Conservation (phyloP, 2,888 invertebrate genomes). For the Cephus rjabovi region DNA sequence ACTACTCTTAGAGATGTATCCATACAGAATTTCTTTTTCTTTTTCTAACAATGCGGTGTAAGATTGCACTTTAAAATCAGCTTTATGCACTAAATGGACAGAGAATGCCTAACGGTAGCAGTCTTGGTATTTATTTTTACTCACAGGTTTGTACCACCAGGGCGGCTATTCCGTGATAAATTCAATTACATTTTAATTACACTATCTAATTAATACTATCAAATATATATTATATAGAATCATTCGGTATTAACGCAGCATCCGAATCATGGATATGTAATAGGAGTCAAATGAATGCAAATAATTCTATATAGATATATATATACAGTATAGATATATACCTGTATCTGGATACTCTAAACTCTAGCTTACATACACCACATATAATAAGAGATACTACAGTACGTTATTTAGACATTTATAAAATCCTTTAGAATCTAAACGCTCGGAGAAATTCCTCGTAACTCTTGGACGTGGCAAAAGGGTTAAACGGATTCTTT, state of each 20-base stretch:
- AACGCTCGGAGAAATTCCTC: neutral
- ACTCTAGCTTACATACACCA: neutral
- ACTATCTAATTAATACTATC: neutral
- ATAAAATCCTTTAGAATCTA: neutral
- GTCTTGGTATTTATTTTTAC: conserved; percentile 67
- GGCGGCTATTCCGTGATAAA: conserved; percentile 74
- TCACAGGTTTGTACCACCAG: conserved; percentile 95
- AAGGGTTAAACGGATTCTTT: neutral
- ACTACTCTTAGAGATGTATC: neutral
- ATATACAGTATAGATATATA: neutral
- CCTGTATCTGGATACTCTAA: neutral
- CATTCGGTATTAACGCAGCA: neutral
- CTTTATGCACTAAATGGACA: neutral
- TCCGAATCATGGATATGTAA: neutral
- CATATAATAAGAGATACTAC: conserved; percentile 15
- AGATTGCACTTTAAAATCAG: neutral
- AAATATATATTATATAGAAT: neutral
- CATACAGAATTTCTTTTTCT: neutral
- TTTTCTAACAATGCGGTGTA: neutral
- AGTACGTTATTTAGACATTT: neutral
- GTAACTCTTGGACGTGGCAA: neutral
- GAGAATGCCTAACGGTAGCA: neutral
- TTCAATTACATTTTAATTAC: neutral
- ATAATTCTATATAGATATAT: neutral
- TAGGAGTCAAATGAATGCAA: neutral